phyloP scores from a whole-genome alignment of 2,888 invertebrate species.

The Apamea anceps region DNA sequence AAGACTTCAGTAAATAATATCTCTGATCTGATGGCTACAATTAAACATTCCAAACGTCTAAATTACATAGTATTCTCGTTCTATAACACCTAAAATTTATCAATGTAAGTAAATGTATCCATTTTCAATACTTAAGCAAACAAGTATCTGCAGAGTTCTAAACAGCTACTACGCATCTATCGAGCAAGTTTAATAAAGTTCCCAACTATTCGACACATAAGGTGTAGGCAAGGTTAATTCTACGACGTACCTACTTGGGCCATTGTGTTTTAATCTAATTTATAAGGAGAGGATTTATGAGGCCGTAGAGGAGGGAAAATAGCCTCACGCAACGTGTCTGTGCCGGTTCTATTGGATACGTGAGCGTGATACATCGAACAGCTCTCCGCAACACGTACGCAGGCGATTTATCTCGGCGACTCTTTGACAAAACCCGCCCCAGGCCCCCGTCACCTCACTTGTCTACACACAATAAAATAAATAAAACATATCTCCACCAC shows the following conservation, averaged over 20 bases:
- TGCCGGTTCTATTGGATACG: constrained; percentile 82
- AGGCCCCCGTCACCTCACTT: constrained; percentile 61
- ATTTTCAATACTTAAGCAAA: constrained; percentile 22
- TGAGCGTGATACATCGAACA: constrained; percentile 80
- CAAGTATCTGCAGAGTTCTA: constrained; percentile 14
- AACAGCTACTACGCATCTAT: constrained; percentile 30
- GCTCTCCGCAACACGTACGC: constrained; percentile 79
- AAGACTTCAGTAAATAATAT: not conserved
- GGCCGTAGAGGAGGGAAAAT: constrained; percentile 79
- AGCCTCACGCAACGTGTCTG: constrained; percentile 83
- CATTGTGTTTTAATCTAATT: constrained; percentile 83
- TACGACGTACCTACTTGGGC: constrained; percentile 68
- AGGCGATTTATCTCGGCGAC: constrained; percentile 79
- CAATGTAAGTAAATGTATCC: not conserved
- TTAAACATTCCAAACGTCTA: no score
- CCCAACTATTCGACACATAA: constrained; percentile 51
- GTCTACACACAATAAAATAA: constrained; percentile 78
- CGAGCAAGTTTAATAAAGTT: constrained; percentile 56
- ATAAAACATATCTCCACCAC: constrained; percentile 61
- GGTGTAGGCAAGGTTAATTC: constrained; percentile 65
- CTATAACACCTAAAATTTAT: constrained; percentile 17
- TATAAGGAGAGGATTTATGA: constrained; percentile 85
- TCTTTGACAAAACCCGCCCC: constrained; percentile 73
- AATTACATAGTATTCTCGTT: constrained; percentile 6
- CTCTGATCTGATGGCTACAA: not conserved